Evolutionary conservation across 2,113 vertebrate species (phyloP).

Genomic region (Equus quagga): DNA sequence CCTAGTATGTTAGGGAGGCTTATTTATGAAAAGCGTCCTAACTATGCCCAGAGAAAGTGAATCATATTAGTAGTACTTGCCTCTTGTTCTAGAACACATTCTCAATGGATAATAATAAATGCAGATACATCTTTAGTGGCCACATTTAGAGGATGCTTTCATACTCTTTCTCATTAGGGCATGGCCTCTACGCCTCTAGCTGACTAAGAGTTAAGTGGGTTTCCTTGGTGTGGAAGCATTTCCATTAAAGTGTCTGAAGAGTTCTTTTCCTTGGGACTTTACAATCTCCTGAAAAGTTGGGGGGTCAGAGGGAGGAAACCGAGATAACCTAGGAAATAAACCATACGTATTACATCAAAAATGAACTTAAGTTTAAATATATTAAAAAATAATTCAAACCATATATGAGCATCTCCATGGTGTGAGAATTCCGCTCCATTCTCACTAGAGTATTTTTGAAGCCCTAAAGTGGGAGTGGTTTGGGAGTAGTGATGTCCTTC

Average conservation of each 20-base stretch:
- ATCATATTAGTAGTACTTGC: background rate
- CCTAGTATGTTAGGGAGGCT: background rate
- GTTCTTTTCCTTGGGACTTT: background rate
- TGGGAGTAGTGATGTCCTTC: background rate
- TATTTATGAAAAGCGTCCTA: background rate
- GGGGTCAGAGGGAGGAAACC: background rate
- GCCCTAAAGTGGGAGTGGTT: background rate
- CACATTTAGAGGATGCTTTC: background rate
- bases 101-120: background rate
- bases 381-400: background rate
- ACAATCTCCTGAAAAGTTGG: background rate
- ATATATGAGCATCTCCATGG: background rate
- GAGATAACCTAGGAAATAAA: background rate
- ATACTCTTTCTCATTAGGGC: background rate
- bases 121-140: background rate
- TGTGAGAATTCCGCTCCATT: background rate
- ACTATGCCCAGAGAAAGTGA: background rate
- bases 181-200: background rate
- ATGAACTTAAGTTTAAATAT: background rate
- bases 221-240: background rate
- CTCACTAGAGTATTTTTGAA: background rate
- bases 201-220: background rate
- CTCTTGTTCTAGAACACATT: background rate
- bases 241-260: background rate
- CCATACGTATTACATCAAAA: background rate